A percentile compares a stretch with the other conserved stretches of the same genome.
Conservation (phyloP, 2,797 vertebrate species). For the Onychomys arenicola region DNA sequence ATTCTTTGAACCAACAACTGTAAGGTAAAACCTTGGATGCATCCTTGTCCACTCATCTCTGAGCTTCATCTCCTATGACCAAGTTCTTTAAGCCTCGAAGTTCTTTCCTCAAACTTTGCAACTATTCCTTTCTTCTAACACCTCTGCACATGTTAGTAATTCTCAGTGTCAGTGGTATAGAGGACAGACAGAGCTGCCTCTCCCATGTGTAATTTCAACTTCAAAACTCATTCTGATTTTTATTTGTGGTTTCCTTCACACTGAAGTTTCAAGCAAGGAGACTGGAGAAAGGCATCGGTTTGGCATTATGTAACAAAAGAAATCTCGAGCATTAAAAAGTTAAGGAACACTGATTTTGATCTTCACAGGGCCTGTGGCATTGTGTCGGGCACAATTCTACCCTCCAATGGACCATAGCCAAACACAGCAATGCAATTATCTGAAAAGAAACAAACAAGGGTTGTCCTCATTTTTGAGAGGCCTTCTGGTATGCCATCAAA, state of each 20-base stretch:
- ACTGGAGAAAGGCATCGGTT: neutral
- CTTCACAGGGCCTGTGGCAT: neutral
- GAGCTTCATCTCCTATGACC: neutral
- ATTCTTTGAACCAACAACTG: neutral
- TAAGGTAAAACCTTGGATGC: neutral
- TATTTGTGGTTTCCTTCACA: conserved; percentile 9
- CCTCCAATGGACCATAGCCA: neutral
- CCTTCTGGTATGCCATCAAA: conserved; percentile 11
- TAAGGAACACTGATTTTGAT: neutral
- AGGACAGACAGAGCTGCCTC: neutral
- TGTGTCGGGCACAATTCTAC: neutral
- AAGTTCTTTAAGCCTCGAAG: neutral
- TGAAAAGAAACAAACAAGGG: conserved; percentile 58
- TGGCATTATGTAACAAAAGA: conserved; percentile 1
- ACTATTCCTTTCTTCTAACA: neutral
- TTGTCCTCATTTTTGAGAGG: neutral
- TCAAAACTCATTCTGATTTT: neutral
- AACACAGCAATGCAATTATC: neutral
- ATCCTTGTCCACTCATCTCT: neutral
- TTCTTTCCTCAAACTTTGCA: neutral
- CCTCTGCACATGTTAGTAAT: neutral
- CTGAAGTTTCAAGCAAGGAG: neutral
- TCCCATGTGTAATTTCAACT: neutral
- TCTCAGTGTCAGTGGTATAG: neutral
- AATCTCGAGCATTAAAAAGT: neutral